Evolutionary conservation across 2,888 invertebrate genomes (phyloP).

Genomic region (Disparrhopalites patrizii): DNA sequence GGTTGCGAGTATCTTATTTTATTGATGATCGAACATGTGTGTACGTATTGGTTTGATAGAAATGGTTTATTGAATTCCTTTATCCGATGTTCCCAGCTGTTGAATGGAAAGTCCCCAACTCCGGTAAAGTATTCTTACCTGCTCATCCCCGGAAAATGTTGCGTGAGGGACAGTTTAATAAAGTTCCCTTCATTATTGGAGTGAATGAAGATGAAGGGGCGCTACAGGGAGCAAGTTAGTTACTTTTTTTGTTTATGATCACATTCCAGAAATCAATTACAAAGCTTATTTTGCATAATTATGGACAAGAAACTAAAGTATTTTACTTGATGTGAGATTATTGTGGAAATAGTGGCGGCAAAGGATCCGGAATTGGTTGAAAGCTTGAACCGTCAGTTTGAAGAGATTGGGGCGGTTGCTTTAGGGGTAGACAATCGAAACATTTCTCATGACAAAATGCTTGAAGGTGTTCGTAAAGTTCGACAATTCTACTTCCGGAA

Average conservation of each 20-base stretch:
- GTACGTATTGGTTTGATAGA: not conserved
- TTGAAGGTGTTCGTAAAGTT: conserved; percentile 3
- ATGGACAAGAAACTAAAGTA: not conserved
- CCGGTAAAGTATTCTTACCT: not conserved
- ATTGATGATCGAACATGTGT: too few species aligned
- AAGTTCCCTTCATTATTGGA: conserved; percentile 7
- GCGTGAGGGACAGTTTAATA: not conserved
- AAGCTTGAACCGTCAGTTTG: not conserved
- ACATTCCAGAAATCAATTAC: not conserved
- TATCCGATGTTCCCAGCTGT: conserved; percentile 3
- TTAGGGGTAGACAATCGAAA: conserved; percentile 15
- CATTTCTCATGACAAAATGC: not conserved
- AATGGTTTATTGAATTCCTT: conserved; percentile 9
- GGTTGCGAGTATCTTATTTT: too few species aligned
- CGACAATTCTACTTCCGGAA: conserved; percentile 19
- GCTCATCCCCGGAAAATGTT: conserved; percentile 4
- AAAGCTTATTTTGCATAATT: not conserved
- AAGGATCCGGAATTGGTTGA: not conserved
- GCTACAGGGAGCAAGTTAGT: conserved; percentile 2
- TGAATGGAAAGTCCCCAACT: not conserved
- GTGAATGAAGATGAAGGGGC: conserved; percentile 20
- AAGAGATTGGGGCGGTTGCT: not conserved
- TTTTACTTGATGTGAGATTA: not conserved
- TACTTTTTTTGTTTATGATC: not conserved
- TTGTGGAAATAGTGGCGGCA: not conserved